Percentiles rank a stretch among this genome's conserved stretches.
These are phyloP conservation scores for Sminthurides aquaticus DNA, from an alignment of 2,888 invertebrate genomes.

Conservation along the genomic window DNA sequence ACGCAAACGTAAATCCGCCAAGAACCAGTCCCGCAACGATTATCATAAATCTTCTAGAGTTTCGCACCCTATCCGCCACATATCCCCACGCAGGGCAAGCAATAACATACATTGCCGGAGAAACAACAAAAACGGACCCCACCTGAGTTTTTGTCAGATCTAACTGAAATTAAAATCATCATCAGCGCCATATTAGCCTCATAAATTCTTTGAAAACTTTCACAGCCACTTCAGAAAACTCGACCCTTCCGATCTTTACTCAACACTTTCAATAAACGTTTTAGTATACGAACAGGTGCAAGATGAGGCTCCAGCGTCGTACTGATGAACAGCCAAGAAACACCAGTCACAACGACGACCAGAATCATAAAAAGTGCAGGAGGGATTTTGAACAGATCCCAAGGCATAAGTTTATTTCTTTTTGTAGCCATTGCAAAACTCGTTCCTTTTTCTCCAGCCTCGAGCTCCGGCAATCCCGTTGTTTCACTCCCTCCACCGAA, in stretches of 20 bases:
- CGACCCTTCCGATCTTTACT: too few relatives aligned
- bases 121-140: background rate
- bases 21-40: background rate
- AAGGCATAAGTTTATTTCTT: background rate
- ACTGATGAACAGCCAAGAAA: slow-evolving; percentile 2
- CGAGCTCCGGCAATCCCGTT: background rate
- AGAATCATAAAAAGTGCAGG: slow-evolving; percentile 1
- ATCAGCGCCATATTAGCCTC: background rate
- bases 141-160: background rate
- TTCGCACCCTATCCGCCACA: background rate
- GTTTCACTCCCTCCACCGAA: background rate
- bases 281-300: background rate
- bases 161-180: background rate
- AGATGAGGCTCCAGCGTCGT: slow-evolving; percentile 1
- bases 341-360: background rate
- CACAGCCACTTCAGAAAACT: too few relatives aligned
- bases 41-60: background rate
- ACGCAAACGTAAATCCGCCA: background rate
- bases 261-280: too few relatives aligned
- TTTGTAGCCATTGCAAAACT: background rate
- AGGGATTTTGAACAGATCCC: background rate
- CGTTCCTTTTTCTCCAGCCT: background rate
- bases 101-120: background rate
- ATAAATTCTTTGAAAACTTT: background rate
- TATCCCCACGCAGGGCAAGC: background rate